phyloP scores from a whole-genome alignment of 2,888 invertebrate species.

The Podotricha telesiphe region DNA sequence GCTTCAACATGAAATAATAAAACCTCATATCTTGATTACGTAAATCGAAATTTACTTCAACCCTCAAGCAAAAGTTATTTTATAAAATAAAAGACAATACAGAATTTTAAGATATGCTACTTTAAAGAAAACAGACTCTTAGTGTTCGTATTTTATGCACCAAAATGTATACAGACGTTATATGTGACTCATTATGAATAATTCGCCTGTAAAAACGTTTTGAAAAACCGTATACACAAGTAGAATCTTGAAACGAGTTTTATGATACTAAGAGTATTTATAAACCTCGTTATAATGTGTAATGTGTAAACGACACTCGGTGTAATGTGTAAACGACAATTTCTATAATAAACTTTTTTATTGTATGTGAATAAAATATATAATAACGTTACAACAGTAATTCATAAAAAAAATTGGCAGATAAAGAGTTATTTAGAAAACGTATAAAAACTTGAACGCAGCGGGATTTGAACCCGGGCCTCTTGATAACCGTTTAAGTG shows the following conservation, averaged over 20 bases:
- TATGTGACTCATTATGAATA: conserved; percentile 73
- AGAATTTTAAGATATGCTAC: conserved; percentile 55
- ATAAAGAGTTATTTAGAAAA: too few species aligned
- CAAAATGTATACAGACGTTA: conserved; percentile 64
- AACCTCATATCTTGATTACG: conserved; percentile 72
- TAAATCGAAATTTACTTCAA: conserved; percentile 69
- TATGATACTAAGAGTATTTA: background rate
- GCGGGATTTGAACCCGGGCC: too few species aligned
- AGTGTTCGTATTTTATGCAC: conserved; percentile 66
- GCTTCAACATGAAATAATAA: conserved; percentile 75
- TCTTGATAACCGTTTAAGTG: too few species aligned
- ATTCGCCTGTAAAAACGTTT: conserved; percentile 71
- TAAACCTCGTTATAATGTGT: too few species aligned
- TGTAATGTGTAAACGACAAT: too few species aligned
- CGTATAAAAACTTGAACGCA: too few species aligned
- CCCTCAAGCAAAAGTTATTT: conserved; percentile 72
- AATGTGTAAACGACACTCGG: too few species aligned
- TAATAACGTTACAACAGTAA: too few species aligned
- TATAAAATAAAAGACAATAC: conserved; percentile 55
- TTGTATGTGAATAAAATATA: too few species aligned
- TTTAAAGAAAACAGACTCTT: conserved; percentile 68
- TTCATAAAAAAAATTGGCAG: too few species aligned
- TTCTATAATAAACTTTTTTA: too few species aligned
- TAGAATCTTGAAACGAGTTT: background rate
- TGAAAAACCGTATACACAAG: conserved; percentile 51